A percentile compares a stretch with the other conserved stretches of the same genome.
These are phyloP conservation scores for Saxicola maurus DNA, from an alignment of 2,797 vertebrate species.

Conservation along the genomic window DNA sequence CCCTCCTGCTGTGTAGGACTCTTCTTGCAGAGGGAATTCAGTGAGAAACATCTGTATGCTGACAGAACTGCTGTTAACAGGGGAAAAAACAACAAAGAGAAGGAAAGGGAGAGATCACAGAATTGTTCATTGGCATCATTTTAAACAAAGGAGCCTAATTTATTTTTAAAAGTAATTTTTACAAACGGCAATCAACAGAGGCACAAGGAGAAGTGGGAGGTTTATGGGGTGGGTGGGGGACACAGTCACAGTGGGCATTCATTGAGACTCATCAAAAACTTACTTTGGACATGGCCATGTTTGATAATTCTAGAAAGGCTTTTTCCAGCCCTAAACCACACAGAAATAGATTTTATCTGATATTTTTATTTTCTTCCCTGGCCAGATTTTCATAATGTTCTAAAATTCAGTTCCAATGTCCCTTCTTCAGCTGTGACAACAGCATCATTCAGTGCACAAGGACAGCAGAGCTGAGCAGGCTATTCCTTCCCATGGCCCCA, in stretches of 20 bases:
- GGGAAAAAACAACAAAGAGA: background rate
- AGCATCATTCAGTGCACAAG: background rate
- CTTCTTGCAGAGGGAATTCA: background rate
- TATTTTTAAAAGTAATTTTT: background rate
- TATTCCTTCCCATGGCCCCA: accelerated
- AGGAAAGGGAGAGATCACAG: background rate
- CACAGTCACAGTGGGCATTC: accelerated
- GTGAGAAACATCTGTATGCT: background rate
- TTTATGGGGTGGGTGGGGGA: background rate
- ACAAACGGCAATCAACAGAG: background rate
- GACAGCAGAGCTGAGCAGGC: background rate
- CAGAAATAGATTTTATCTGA: background rate
- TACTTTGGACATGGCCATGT: accelerated
- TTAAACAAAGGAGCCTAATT: background rate
- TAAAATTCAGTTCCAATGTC: background rate
- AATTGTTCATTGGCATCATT: background rate
- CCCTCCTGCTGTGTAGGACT: background rate
- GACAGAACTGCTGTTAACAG: background rate
- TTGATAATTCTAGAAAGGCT: background rate
- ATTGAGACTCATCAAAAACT: background rate
- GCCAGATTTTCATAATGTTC: background rate
- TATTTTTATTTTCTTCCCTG: background rate
- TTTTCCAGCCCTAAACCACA: background rate
- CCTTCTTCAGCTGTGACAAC: background rate
- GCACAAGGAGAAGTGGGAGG: accelerated